A percentile compares a stretch with the other conserved stretches of the same genome.
phyloP scores from a whole-genome alignment of 2,113 vertebrate species.

The Macquaria australasica region DNA sequence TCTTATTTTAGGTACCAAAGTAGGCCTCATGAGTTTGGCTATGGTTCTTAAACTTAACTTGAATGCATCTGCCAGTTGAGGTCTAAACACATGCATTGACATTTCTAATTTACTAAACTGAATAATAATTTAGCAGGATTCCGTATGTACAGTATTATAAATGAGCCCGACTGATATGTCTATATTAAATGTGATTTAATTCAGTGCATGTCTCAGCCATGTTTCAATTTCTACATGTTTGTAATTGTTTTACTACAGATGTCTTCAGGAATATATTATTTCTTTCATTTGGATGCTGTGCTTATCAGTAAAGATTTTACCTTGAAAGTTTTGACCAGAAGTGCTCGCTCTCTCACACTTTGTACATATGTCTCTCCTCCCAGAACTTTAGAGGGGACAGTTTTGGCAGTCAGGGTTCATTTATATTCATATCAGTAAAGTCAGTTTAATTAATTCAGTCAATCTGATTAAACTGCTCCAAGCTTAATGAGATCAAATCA shows the following conservation, averaged over 20 bases:
- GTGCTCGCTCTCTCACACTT: background rate
- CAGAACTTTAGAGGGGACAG: background rate
- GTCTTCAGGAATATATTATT: background rate
- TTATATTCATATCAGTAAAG: slow-evolving; percentile 8
- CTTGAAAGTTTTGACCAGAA: slow-evolving; percentile 49
- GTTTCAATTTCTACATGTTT: background rate
- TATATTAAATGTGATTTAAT: background rate
- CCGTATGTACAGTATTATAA: background rate
- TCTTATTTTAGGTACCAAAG: background rate
- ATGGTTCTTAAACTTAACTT: background rate
- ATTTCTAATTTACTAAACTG: background rate
- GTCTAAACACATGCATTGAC: background rate
- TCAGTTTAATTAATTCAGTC: background rate
- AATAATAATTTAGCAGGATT: background rate
- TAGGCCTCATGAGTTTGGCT: no score
- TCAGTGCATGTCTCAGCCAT: background rate
- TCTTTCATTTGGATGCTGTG: background rate
- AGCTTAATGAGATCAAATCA: background rate
- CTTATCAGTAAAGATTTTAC: slow-evolving; percentile 26
- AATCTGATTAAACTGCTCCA: background rate
- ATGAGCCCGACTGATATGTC: background rate
- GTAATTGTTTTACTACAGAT: background rate
- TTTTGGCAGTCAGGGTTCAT: background rate
- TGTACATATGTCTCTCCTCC: background rate
- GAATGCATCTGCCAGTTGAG: background rate